phyloP scores from a whole-genome alignment of 2,113 vertebrate genomes.

The Cavia porcellus region DNA sequence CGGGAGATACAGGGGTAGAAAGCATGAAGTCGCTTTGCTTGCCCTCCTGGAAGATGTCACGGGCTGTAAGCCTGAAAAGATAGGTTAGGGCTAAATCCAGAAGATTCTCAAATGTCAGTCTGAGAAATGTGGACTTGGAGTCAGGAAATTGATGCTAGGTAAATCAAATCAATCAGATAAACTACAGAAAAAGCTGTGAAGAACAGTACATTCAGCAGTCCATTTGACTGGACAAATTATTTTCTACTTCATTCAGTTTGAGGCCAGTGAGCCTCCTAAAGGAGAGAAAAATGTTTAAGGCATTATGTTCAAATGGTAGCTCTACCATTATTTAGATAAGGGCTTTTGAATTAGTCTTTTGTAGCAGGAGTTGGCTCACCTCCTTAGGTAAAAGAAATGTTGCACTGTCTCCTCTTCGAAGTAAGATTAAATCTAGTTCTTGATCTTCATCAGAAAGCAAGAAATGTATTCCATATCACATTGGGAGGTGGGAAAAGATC shows the following conservation, averaged over 20 bases:
- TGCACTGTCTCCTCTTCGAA: not conserved
- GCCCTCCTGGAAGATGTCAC: not conserved
- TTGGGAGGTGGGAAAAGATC: not conserved
- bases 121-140: not conserved
- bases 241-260: not conserved
- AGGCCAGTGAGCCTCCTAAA: not conserved
- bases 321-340: not conserved
- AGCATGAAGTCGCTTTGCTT: not conserved
- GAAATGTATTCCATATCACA: not conserved
- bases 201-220: not conserved
- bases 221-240: not conserved
- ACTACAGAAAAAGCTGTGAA: not conserved
- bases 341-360: not conserved
- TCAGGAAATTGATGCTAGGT: not conserved
- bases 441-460: not conserved
- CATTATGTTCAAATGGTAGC: not conserved
- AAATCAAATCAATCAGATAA: not conserved
- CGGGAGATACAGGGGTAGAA: not conserved
- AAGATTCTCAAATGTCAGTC: not conserved
- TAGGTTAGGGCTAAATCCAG: not conserved
- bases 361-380: not conserved
- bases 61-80: not conserved
- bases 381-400: not conserved
- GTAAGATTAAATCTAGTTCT: not conserved
- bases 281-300: not conserved